Evolutionary conservation across 1,140 invertebrate genomes (phyloP), one percentile per base, ranked within the genome.

Genomic region (Planococcus citri): DNA sequence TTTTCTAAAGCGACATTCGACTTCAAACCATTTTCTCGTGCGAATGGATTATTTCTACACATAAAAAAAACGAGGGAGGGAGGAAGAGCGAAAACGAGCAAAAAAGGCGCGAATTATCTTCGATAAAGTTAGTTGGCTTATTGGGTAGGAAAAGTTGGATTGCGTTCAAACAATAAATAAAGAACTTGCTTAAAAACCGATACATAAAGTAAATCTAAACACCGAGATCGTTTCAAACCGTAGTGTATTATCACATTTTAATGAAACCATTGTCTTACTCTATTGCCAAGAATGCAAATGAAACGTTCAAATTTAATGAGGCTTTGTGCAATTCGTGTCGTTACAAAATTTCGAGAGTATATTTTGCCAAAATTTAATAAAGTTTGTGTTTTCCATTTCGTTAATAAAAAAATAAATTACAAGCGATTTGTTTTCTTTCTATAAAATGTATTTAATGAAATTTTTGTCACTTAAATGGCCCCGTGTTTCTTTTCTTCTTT

Each of bases 321-420:
- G 60, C 60, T 25, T 64, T 64, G 20, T 24, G 60, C 25, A 25
- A 64, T 64, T 64, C 60, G 60, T 25, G 60, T 20, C 21, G 60
- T 64, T 9, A 64, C 60, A 64, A 64, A 64, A 64, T 64, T 64
- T 64, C 60, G 22, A 25, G n/a, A n/a, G 25, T 27, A 25, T 64
- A 64, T 64, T 64, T 64, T 64, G 60, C 60, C 60, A 64, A 64
- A 64, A 64, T 64, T 64, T 64, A 64, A 64, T 64, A 27, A 64
- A 64, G 10, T 64, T 64, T 20, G 60, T 25, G 60, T 64, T 64
- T 25, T 27, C 60, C 22, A 64, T 64, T 64, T 51, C 25, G 60
- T 64, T 64, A 64, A 64, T 27, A 24, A 27, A 64, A 64, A 64
- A 64, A 64, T 64, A 64, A 64, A 64, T 64, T 64, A 27, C 25